Evolutionary conservation across 1,140 invertebrate genomes (phyloP).

Genomic region (Centruroides sculpturatus): DNA sequence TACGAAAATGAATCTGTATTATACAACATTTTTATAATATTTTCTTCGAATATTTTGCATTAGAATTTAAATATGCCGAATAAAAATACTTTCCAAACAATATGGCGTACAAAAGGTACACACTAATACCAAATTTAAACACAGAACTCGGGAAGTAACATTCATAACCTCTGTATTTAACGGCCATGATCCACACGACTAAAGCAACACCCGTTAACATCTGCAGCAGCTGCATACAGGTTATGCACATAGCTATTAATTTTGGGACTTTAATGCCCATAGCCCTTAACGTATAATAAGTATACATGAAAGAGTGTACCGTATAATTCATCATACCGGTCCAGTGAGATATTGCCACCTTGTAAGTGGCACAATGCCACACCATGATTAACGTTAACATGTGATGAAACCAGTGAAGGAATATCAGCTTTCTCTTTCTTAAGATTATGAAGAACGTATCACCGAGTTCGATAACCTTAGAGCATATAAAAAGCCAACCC

Average conservation of each 20-base stretch:
- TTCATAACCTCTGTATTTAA: too few species aligned
- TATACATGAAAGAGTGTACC: constrained; percentile 96
- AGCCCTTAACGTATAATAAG: constrained; percentile 83
- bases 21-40: too few species aligned
- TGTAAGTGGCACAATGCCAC: constrained; percentile 89
- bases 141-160: too few species aligned
- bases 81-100: too few species aligned
- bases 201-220: constrained; percentile 66
- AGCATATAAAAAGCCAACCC: constrained; percentile 89
- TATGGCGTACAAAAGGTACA: too few species aligned
- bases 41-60: too few species aligned
- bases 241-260: constrained; percentile 81
- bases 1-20: too few species aligned
- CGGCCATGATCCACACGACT: too few species aligned
- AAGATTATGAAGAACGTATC: constrained; percentile 94
- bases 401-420: constrained; percentile 80
- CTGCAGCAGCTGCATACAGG: constrained; percentile 75
- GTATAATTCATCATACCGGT: constrained; percentile 99
- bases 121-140: constrained; percentile 8
- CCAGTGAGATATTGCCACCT: constrained; percentile 82
- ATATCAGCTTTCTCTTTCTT: constrained; percentile 92
- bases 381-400: constrained; percentile 69
- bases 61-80: too few species aligned
- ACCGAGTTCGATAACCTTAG: constrained; percentile 80
- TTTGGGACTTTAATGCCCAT: constrained; percentile 68